Evolutionary conservation across 2,113 vertebrate species (phyloP), one percentile per base, ranked within the genome.

Genomic region (Engystomops pustulosus): DNA sequence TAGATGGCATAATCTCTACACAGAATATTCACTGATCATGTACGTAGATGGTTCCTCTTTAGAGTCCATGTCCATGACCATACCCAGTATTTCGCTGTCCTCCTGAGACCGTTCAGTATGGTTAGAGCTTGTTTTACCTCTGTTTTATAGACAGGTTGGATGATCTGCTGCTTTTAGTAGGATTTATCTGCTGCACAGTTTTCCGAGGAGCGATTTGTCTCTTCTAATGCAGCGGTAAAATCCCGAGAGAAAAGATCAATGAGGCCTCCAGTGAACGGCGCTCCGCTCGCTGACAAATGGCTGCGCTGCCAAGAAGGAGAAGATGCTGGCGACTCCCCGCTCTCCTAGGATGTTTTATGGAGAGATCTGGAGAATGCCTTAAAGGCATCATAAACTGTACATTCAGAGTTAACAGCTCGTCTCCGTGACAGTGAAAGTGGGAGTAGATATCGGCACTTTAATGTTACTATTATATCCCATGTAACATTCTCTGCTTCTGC

Each of bases 141-240:
- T 9, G 20, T 79, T 34, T 20, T 27, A 62, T 47, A 45, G 58
- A 68, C 58, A 36, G 20, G 17, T 10, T 51, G 10, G 44, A n/a
- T 69, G 17, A 51, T 14, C 41, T 0, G 3, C 23, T 67, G 25
- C 25, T 47, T 60, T 12, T 68, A 68, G 30, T 41, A 68, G 65
- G 79, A 69, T 80, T 34, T 80, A 80, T 80, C 30, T 62, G 17
- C 79, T 25, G 25, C 27, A 15, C 10, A 20, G 8, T 49, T 80
- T 69, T n/a, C 45, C 45, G 1, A 20, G 4, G 47, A 9, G 41
- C 6, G 18, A 51, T 70, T 81, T 70, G 41, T 81, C 47, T 30
- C 25, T 30, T 30, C 12, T 62, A 62, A 62, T 30, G 27, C 18
- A 1, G 12, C 25, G 27, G 27, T 49, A 10, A 12, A 17, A 18